phyloP scores from a whole-genome alignment of 1,140 invertebrate genomes.

The Lasioglossum baleicum region DNA sequence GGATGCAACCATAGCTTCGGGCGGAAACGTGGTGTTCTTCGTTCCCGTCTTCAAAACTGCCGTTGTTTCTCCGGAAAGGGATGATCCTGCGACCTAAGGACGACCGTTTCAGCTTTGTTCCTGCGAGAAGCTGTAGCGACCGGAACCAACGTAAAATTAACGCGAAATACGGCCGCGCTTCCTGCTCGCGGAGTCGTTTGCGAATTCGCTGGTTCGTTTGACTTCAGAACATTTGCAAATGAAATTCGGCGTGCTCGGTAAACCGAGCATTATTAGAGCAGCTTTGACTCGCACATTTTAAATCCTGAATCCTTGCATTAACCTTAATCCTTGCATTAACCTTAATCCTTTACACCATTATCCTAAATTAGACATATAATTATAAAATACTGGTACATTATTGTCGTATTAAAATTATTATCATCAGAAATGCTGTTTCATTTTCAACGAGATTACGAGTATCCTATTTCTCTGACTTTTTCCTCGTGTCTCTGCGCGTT shows the following conservation, averaged over 20 bases:
- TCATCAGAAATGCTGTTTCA: no score
- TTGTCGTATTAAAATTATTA: no score
- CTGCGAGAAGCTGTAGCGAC: not conserved
- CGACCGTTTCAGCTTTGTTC: not conserved
- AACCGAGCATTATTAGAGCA: not conserved
- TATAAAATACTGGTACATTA: no score
- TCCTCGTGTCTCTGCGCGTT: no score
- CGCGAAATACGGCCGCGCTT: constrained; percentile 20
- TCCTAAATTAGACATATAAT: no score
- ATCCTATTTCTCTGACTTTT: no score
- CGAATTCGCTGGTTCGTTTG: not conserved
- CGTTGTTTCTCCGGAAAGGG: constrained; percentile 4
- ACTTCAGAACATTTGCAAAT: not conserved
- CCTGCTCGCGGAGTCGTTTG: constrained; percentile 18
- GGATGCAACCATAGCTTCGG: not conserved
- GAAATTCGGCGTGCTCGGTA: not conserved
- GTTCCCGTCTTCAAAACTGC: constrained; percentile 2
- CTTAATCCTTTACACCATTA: no score
- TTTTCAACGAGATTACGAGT: no score
- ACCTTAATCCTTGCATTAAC: no score
- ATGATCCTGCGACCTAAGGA: not conserved
- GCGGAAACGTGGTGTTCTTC: not conserved
- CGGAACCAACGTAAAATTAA: constrained; percentile 17
- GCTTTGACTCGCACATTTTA: no score
- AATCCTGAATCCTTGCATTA: no score